Base-by-base conservation (phyloP, 2,113 vertebrate genomes). In the Tachysurus vachellii region DNA sequence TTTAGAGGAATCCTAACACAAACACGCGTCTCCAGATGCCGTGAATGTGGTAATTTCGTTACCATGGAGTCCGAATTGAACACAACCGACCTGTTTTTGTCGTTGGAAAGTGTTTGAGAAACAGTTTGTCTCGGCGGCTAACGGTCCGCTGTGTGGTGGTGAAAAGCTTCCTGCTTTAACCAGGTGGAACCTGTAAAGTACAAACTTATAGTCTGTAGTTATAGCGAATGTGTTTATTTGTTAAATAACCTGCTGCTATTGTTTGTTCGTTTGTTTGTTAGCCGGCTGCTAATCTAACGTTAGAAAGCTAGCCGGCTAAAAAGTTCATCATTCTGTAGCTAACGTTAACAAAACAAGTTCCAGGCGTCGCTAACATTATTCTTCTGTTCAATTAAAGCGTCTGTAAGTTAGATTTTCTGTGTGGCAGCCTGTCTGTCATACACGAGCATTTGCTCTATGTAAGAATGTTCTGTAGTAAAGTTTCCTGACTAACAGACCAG, bases 291-390 rank as follows among this genome's bases (percentile, higher is more conserved):
- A 53, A 19, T 62, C 44, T 36, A 6, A 84, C 28, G 42, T 44
- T 68, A 11, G 28, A 82, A 47, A 73, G 85, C n/a, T 80, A 56
- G 47, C 28, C 19, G 23, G 57, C 56, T 64, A 21, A 70, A 71
- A 89, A 89, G 88, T 86, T 89, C n/a, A 82, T n/a, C 50, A 68
- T 57, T 75, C 79, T 71, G 26, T 19, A 10, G 50, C 61, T 64
- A 53, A 83, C 26, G 64, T 75, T n/a, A 16, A 77, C 7, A 13
- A 50, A 84, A 56, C 23, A 84, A 68, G 44, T 83, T 3, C 26
- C 19, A 59, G 28, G 36, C 42, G 81, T 26, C 23, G 19, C 31
- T 64, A 10, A 19, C 11, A 36, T 1, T 28, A 9, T 70, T 4
- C n/a, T 1, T 14, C 31, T 61, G 26, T 47, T 21, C 31, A 16